These are phyloP conservation scores for Cyphomyrmex costatus DNA, from an alignment of 1,140 invertebrate genomes.

Conservation along the genomic window DNA sequence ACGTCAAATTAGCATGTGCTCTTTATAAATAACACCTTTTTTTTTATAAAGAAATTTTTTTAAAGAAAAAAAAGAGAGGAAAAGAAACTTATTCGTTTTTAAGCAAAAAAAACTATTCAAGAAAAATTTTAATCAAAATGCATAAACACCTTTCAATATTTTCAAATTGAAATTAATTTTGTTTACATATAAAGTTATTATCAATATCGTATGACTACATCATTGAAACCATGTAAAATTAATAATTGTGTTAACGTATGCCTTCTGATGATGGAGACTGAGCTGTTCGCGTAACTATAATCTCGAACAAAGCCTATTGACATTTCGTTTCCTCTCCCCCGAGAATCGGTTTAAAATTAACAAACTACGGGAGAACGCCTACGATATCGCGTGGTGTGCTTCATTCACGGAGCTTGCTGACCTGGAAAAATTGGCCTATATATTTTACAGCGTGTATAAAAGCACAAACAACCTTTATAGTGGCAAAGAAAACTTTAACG, in stretches of 20 bases:
- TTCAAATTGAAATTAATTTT: background rate
- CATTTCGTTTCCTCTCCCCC: conserved; percentile 60
- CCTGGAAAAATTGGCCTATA: conserved; percentile 72
- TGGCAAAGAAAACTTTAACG: background rate
- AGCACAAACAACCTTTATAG: background rate
- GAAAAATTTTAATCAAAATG: background rate
- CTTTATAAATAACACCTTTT: too few species aligned
- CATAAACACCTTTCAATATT: background rate
- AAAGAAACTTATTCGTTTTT: too few species aligned
- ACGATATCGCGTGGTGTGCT: conserved; percentile 52
- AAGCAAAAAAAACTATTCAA: too few species aligned
- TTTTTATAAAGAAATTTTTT: too few species aligned
- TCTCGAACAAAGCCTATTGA: conserved; percentile 57
- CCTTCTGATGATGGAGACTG: background rate
- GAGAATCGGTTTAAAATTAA: conserved; percentile 74
- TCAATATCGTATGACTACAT: background rate
- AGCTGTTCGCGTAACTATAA: conserved; percentile 25
- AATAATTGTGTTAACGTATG: conserved; percentile 6
- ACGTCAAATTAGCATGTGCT: too few species aligned
- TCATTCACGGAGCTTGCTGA: conserved; percentile 72
- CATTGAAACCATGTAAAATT: conserved; percentile 56
- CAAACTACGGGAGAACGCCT: conserved; percentile 62
- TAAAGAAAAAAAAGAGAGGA: too few species aligned
- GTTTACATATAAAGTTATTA: background rate
- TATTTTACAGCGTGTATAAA: conserved; percentile 69